A percentile compares a stretch with the other conserved stretches of the same genome.
These are phyloP conservation scores for Syngnathus floridae DNA, from an alignment of 2,113 vertebrate species.

Conservation along the genomic window DNA sequence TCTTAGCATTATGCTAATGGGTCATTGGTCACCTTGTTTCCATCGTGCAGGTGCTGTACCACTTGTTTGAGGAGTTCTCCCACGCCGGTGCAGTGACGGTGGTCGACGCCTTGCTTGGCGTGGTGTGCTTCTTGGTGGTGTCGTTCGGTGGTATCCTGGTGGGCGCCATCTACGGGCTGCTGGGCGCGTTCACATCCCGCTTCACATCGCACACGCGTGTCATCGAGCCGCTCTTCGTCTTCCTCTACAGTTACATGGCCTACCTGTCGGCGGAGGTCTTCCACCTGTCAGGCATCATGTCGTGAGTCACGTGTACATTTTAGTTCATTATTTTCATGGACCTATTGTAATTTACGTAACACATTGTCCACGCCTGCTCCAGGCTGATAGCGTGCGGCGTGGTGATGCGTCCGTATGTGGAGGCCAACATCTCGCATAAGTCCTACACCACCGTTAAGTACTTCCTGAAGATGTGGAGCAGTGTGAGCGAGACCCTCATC, in stretches of 20 bases:
- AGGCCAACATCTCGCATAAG: conserved; percentile 97
- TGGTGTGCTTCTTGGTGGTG: conserved; percentile 91
- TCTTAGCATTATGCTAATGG: neutral
- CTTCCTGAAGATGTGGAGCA: conserved; percentile 99
- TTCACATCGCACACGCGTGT: conserved; percentile 91
- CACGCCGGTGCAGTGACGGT: conserved; percentile 70
- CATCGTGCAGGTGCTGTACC: conserved; percentile 83
- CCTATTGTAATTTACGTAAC: too few relatives aligned
- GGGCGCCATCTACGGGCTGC: conserved; percentile 82
- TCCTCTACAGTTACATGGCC: conserved; percentile 98
- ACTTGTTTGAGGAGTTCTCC: conserved; percentile 89
- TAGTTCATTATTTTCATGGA: too few relatives aligned
- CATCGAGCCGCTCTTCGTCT: conserved; percentile 97
- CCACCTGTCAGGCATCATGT: conserved; percentile 96
- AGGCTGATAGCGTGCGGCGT: conserved; percentile 89
- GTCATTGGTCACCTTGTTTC: neutral
- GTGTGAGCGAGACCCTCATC: conserved; percentile 95
- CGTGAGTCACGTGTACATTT: conserved; percentile 73
- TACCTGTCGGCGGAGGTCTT: conserved; percentile 93
- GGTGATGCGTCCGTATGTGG: conserved; percentile 89
- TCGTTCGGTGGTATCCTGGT: conserved; percentile 82
- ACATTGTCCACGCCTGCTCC: neutral
- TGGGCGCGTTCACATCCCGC: conserved; percentile 89
- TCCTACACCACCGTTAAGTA: conserved; percentile 97
- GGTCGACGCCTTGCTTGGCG: conserved; percentile 79